Evolutionary conservation across 2,888 invertebrate genomes (phyloP).

Genomic region (Scaptomyza flava): DNA sequence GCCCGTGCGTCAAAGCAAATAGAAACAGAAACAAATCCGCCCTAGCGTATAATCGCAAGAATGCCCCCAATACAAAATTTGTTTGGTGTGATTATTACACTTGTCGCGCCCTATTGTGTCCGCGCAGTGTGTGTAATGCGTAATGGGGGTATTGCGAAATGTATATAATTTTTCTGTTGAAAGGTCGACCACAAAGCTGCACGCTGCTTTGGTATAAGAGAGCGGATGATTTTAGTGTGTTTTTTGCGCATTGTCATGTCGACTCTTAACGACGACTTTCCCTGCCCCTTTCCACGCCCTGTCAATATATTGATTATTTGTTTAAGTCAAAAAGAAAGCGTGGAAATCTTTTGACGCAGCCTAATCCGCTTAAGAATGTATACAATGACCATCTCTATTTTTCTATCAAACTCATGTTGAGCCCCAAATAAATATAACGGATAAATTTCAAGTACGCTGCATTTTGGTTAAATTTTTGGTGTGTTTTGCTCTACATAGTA

Average conservation of each 20-base stretch:
- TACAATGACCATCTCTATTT: no score
- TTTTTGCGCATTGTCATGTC: slow-evolving; percentile 6
- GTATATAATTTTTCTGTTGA: no score
- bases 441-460: no score
- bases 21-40: no score
- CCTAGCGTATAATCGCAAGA: no score
- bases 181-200: slow-evolving; percentile 25
- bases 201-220: background rate
- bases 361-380: slow-evolving; percentile 26
- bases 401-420: no score
- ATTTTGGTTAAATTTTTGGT: no score
- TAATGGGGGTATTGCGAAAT: no score
- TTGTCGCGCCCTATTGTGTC: slow-evolving; percentile 43
- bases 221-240: slow-evolving; percentile 4
- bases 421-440: no score
- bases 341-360: slow-evolving; percentile 13
- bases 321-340: background rate
- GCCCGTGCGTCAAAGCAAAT: no score
- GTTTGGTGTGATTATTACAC: slow-evolving; percentile 44
- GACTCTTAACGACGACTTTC: background rate
- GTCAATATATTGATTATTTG: slow-evolving; percentile 18
- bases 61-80: background rate
- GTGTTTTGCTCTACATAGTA: no score
- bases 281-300: background rate
- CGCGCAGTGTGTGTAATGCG: no score